Conservation (phyloP, 2,888 invertebrate genomes). For the Resseliella maxima region DNA sequence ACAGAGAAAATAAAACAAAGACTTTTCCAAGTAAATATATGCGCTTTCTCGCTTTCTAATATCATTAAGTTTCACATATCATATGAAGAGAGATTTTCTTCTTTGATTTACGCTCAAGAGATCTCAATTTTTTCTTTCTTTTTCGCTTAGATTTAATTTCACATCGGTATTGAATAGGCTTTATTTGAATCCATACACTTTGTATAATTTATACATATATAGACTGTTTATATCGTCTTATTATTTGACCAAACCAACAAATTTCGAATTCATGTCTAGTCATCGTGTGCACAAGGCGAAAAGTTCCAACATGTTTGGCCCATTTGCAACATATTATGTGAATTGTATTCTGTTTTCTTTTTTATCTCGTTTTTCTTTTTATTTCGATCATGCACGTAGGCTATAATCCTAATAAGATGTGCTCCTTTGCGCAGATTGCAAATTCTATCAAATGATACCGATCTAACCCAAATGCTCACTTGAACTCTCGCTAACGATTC, state of each 20-base stretch:
- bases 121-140: not conserved
- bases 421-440: not conserved
- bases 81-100: not conserved
- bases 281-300: no score
- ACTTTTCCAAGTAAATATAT: not conserved
- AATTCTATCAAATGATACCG: not conserved
- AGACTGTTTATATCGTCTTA: not conserved
- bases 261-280: not conserved
- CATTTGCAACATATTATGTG: no score
- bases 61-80: not conserved
- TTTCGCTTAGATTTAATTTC: no score
- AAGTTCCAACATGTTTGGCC: no score
- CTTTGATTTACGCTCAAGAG: not conserved
- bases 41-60: not conserved
- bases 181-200: no score
- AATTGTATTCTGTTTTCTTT: no score
- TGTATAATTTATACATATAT: no score
- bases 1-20: slow-evolving; percentile 4
- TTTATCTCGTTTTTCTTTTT: not conserved
- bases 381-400: not conserved
- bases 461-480: not conserved
- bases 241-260: not conserved
- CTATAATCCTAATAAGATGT: not conserved
- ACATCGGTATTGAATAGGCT: no score
- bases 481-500: not conserved